Conservation (phyloP, 1,140 invertebrate genomes). For the Drosophila hydei region DNA sequence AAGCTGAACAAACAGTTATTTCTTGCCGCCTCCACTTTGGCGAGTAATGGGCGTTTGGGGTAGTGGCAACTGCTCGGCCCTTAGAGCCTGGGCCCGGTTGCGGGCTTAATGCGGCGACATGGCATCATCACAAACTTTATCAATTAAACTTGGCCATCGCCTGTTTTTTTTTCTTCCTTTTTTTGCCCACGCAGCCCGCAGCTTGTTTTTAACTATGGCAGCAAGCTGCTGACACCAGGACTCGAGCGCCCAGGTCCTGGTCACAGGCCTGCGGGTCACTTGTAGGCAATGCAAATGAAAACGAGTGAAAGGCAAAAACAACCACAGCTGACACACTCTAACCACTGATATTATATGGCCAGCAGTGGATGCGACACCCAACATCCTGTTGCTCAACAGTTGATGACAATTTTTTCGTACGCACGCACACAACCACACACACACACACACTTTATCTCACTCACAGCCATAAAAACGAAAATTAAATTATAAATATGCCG, state of each 20-base stretch:
- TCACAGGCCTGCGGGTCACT: constrained; percentile 28
- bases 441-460: constrained; percentile 1
- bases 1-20: constrained; percentile 79
- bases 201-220: constrained; percentile 44
- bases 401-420: constrained; percentile 6
- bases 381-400: constrained; percentile 20
- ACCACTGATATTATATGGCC: constrained; percentile 7
- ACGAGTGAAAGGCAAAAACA: not conserved
- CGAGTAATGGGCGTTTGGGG: not conserved
- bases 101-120: constrained; percentile 76
- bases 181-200: constrained; percentile 60
- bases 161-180: constrained; percentile 43
- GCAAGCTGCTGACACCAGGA: constrained; percentile 42
- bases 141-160: constrained; percentile 73
- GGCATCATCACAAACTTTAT: constrained; percentile 76
- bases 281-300: constrained; percentile 34
- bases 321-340: constrained; percentile 16
- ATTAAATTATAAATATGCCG: constrained; percentile 7
- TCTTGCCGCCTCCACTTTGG: constrained; percentile 32
- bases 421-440: not conserved
- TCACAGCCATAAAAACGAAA: constrained; percentile 5
- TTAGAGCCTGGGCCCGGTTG: constrained; percentile 37
- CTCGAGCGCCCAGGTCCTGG: not conserved
- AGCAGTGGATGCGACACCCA: not conserved
- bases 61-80: constrained; percentile 19